Base-by-base conservation (phyloP, 2,113 vertebrate genomes). In the Lagopus muta region DNA sequence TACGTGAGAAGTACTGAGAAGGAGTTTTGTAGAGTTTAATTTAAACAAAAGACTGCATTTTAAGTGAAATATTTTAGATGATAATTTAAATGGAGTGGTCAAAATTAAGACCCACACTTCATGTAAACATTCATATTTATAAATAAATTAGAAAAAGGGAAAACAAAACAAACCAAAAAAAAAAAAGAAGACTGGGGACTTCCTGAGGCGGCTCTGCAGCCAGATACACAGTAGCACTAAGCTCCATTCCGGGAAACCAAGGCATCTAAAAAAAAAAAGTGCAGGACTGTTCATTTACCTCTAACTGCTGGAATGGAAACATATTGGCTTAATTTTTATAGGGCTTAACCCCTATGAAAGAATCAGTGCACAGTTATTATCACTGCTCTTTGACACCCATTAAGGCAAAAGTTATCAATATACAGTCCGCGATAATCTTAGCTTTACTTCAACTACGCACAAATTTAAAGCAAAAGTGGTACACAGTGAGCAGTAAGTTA, bases 121-220 rank as follows among this genome's bases (percentile, higher is more conserved):
- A 94, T 95, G 97, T 98, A 98, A 97, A 98, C 97, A 97, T 97
- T 92, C 36, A 81, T 96, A 95, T 83, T 94, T 96, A 97, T 97
- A 96, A 98, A 98, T 98, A 98, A 97, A 96, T 97, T 96, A 92
- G 86, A 3, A 92, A 27, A 83, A 89, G 78, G 40, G 19, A 14
- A 30, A 8, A 27, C 28, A 28, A 4, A 16, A 21, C 13, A 25
- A 50, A 50, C 25, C 7, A 8, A 8, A 21, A 7, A 30, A 7
- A 30, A 27, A 38, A 6, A 4, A 7, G 32, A 28, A 38, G 76
- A 90, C 38, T 34, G 85, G 90, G 78, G 92, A 89, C 84, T 97
- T 98, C 97, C 98, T 98, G 97, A 98, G 98, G 92, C 74, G 95
- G 95, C 97, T 95, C 93, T 92, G 91, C 65, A 90, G 96, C 97